Base-by-base conservation (phyloP, 2,113 vertebrate species). In the Galeopterus variegatus region DNA sequence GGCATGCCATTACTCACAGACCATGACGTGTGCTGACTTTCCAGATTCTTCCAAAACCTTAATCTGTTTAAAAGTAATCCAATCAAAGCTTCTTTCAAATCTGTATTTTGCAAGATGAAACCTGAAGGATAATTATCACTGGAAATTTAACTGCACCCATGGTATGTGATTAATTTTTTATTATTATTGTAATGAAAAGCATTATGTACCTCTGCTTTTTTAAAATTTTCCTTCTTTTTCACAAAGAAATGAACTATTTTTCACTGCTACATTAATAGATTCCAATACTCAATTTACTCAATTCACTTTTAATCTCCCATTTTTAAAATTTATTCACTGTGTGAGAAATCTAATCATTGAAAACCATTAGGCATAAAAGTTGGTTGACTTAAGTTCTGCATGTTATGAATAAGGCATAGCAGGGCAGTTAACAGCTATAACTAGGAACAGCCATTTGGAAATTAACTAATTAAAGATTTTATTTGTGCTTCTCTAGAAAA, bases 1-100 rank as follows among this genome's bases (percentile, higher is more conserved):
- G 95, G 93, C 90, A 50, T 11, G 64, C 56, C 3, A 28, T 19
- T 69, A 17, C 6, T n/a, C 90, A 87, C 12, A 88, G 81, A 77
- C 10, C 62, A 93, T 76, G 36, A 41, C 26, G 24, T 60, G 56
- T 81, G n/a, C 93, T 98, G 65, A 98, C 33, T 97, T 93, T 88
- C 90, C n/a, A 97, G 88, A 80, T 52, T 96, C 90, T 95, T 1
- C 0, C n/a, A 85, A 95, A 90, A 96, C 45, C 64, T 98, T 76
- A 93, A 90, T 97, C 69, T 72, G 8, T 87, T 76, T 96, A 77
- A 90, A 98, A 97, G 80, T 97, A 96, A 98, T 95, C 96, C 56
- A 56, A 69, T 83, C 41, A 97, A 98, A 97, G 50, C 60, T 88
- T 91, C 45, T 94, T 91, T 84, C 56, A 97, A 95, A 96, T 79